Evolutionary conservation across 2,888 invertebrate genomes (phyloP).

Genomic region (Xestoiulus laeticollis): DNA sequence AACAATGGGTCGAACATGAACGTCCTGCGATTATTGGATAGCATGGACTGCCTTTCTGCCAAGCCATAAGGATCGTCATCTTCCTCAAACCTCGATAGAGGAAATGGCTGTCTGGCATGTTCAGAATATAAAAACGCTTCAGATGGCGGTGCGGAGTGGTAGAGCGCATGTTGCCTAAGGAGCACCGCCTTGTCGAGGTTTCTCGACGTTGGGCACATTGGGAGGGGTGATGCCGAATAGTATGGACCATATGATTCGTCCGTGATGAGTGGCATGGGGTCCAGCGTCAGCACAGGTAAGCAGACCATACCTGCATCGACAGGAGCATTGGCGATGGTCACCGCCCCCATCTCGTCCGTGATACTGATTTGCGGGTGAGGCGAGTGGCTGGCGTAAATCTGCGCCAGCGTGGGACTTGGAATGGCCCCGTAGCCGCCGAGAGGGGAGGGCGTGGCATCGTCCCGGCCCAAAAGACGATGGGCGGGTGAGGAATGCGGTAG

Average conservation of each 20-base stretch:
- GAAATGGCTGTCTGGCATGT: neutral
- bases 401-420: slow-evolving; percentile 56
- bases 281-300: neutral
- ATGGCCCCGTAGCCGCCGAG: slow-evolving; percentile 53
- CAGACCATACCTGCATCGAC: slow-evolving; percentile 27
- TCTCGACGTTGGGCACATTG: neutral
- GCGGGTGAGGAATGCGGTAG: neutral
- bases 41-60: neutral
- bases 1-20: neutral
- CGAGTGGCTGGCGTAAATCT: slow-evolving; percentile 54
- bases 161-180: slow-evolving; percentile 19
- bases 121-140: neutral
- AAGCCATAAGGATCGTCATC: neutral
- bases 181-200: slow-evolving; percentile 45
- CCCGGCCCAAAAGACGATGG: slow-evolving; percentile 51
- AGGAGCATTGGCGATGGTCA: slow-evolving; percentile 60
- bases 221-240: neutral
- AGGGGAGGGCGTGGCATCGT: slow-evolving; percentile 53
- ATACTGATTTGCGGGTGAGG: slow-evolving; percentile 85
- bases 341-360: slow-evolving; percentile 84
- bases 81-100: neutral
- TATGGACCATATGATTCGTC: neutral
- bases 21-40: neutral
- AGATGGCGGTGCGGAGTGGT: neutral
- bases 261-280: neutral